Percentiles rank a stretch among this genome's conserved stretches.
These are phyloP conservation scores for Myodes glareolus DNA, from an alignment of 2,113 vertebrate species.

Conservation along the genomic window DNA sequence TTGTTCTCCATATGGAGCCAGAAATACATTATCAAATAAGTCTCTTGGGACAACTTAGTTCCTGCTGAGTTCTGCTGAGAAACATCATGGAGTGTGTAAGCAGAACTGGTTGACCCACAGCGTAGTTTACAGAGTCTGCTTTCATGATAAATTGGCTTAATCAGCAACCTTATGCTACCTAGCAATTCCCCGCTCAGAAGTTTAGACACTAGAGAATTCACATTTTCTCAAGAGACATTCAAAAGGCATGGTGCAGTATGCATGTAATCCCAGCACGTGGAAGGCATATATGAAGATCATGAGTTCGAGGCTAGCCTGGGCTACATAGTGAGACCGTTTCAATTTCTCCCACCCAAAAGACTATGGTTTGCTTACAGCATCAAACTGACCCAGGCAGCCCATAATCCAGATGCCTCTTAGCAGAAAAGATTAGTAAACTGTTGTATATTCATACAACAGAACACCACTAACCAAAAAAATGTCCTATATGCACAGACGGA, in stretches of 20 bases:
- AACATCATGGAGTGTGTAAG: conserved; percentile 17
- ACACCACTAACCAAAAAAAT: background rate
- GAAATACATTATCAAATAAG: background rate
- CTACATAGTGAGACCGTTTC: no score
- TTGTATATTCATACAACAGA: background rate
- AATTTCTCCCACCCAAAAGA: background rate
- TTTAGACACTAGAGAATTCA: background rate
- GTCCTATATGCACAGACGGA: background rate
- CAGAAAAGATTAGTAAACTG: background rate
- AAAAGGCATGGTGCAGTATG: background rate
- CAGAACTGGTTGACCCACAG: background rate
- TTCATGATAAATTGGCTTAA: conserved; percentile 26
- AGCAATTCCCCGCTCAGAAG: conserved; percentile 2
- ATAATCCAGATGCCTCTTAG: background rate
- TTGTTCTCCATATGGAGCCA: background rate
- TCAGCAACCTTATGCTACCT: conserved; percentile 23
- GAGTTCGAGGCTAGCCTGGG: no score
- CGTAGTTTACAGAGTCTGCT: conserved; percentile 13
- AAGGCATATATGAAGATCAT: no score
- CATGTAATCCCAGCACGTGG: background rate
- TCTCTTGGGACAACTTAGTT: background rate
- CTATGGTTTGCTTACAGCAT: background rate
- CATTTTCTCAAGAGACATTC: background rate
- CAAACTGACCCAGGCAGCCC: background rate
- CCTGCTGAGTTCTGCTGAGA: conserved; percentile 32